Evolutionary conservation across 2,113 vertebrate species (phyloP).

Genomic region (Tychaedon coryphoeus): DNA sequence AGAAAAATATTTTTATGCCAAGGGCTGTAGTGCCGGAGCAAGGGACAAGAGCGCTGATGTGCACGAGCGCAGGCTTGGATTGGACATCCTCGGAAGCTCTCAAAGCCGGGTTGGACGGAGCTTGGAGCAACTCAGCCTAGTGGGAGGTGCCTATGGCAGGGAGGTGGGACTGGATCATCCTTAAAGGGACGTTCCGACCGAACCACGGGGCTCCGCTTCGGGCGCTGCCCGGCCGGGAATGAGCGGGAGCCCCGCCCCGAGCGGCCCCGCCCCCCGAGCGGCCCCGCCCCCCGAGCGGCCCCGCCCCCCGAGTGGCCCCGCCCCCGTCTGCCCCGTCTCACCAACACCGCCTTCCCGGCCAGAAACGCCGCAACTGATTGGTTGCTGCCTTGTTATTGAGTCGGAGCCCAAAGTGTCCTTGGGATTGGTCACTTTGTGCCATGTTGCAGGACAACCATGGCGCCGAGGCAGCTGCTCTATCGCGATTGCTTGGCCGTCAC

Average conservation of each 20-base stretch:
- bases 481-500: rapidly evolving
- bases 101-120: rapidly evolving
- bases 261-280: neutral
- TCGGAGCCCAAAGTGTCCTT: neutral
- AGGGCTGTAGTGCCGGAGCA: neutral
- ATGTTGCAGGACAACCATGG: neutral
- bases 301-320: neutral
- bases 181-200: too few species aligned
- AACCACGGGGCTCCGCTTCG: rapidly evolving
- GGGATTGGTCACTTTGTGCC: neutral
- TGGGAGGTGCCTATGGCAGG: rapidly evolving
- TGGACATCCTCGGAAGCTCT: rapidly evolving
- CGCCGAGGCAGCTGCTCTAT: neutral
- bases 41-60: rapidly evolving
- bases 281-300: neutral
- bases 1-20: neutral
- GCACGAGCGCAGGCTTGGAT: rapidly evolving
- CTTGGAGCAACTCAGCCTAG: rapidly evolving
- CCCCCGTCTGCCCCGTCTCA: neutral
- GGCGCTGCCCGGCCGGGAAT: rapidly evolving
- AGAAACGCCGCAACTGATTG: neutral
- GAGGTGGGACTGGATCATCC: neutral
- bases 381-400: neutral
- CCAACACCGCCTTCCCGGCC: rapidly evolving
- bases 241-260: too few species aligned